Conservation (phyloP, 2,797 vertebrate genomes). For the Lepilemur ruficaudatus region DNA sequence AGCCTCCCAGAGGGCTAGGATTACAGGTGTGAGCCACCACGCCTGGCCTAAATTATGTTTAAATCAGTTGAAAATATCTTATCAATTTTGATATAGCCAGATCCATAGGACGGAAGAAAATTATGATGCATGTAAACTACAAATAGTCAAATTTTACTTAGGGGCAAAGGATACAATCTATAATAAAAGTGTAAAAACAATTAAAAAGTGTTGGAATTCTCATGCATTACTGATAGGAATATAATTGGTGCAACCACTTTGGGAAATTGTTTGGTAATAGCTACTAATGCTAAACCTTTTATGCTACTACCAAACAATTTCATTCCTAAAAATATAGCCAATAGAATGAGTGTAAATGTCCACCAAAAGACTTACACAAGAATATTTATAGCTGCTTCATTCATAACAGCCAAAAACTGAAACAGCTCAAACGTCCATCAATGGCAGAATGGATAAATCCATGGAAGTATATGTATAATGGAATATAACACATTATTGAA, state of each 20-base stretch:
- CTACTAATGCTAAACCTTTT: not conserved
- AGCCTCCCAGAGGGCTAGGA: too few relatives aligned
- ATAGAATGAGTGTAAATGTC: too few relatives aligned
- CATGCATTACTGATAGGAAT: not conserved
- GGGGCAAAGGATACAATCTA: not conserved
- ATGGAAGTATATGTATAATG: accelerated
- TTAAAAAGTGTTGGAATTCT: not conserved
- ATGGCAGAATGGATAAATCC: accelerated
- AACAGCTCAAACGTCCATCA: accelerated
- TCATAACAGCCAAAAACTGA: not conserved
- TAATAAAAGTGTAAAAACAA: not conserved
- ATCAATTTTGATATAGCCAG: not conserved
- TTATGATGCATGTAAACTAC: not conserved
- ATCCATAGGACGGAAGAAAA: not conserved
- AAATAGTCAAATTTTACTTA: not conserved
- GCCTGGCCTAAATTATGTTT: too few relatives aligned
- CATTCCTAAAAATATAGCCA: not conserved
- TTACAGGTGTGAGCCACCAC: too few relatives aligned
- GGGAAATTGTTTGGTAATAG: not conserved
- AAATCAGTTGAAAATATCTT: not conserved
- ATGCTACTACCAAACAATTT: not conserved
- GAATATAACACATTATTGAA: not conserved
- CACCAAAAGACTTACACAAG: not conserved
- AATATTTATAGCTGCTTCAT: not conserved
- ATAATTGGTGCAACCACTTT: not conserved